Conservation (phyloP, 2,797 vertebrate genomes). For the Siniperca undulata region DNA sequence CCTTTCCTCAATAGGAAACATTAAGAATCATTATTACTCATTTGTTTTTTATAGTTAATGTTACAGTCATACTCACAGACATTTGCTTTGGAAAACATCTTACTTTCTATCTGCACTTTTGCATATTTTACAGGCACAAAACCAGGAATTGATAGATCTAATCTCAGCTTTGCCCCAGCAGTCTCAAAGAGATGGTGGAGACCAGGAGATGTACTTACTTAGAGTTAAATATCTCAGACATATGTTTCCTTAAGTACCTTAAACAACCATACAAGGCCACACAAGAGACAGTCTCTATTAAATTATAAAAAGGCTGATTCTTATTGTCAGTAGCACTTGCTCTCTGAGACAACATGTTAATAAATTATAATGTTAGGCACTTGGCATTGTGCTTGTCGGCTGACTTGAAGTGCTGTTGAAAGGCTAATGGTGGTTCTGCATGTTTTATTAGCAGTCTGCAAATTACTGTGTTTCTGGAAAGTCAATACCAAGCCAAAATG, state of each 20-base stretch:
- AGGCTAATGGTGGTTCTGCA: slow-evolving; percentile 57
- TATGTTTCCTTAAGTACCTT: slow-evolving; percentile 21
- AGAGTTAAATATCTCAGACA: slow-evolving; percentile 31
- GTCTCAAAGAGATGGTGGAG: neutral
- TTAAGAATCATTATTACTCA: neutral
- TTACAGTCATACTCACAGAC: neutral
- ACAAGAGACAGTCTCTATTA: slow-evolving; percentile 28
- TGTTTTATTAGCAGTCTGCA: slow-evolving; percentile 58
- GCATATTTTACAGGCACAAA: slow-evolving; percentile 10
- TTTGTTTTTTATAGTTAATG: neutral
- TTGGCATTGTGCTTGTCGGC: slow-evolving; percentile 42
- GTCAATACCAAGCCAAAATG: slow-evolving; percentile 40
- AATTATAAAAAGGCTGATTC: slow-evolving; percentile 44
- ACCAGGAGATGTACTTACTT: slow-evolving; percentile 9
- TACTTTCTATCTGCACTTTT: neutral
- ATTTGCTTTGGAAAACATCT: neutral
- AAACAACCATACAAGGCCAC: slow-evolving; percentile 37
- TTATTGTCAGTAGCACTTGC: slow-evolving; percentile 38
- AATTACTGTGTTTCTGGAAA: slow-evolving; percentile 47
- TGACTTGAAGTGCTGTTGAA: slow-evolving; percentile 51
- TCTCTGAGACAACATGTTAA: slow-evolving; percentile 47
- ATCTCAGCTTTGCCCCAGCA: neutral
- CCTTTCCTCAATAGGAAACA: neutral
- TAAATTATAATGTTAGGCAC: slow-evolving; percentile 56
- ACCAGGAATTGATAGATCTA: neutral